Evolutionary conservation across 2,888 invertebrate species (phyloP).

Genomic region (Chrysolina oricalcia): DNA sequence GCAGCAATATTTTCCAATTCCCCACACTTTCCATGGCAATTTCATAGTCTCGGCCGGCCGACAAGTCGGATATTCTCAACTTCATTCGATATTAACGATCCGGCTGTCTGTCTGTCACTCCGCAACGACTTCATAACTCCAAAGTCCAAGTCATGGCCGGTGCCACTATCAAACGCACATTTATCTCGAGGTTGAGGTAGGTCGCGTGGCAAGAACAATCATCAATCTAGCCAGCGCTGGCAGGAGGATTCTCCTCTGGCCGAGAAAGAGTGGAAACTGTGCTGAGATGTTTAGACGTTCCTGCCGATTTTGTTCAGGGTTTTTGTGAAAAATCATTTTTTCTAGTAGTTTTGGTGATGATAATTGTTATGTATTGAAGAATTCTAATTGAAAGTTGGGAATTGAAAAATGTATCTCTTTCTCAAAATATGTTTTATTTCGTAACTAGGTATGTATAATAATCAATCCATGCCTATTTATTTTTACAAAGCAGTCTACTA

Average conservation of each 20-base stretch:
- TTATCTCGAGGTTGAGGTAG: conserved; percentile 64
- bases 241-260: conserved; percentile 47
- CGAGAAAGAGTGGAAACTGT: conserved; percentile 44
- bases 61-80: conserved; percentile 2
- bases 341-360: no score
- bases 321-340: not conserved
- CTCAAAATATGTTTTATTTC: no score
- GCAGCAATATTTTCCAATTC: not conserved
- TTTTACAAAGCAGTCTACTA: no score
- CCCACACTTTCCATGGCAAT: conserved; percentile 3
- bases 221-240: conserved; percentile 56
- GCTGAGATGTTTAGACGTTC: conserved; percentile 24
- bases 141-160: conserved; percentile 61
- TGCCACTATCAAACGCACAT: conserved; percentile 63
- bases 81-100: conserved; percentile 31
- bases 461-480: no score
- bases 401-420: no score
- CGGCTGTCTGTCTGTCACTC: conserved; percentile 54
- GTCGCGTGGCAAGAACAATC: conserved; percentile 63
- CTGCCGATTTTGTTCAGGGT: not conserved
- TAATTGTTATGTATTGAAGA: no score
- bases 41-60: not conserved
- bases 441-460: no score
- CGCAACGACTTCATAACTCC: conserved; percentile 61
- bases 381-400: no score